Base-by-base conservation (phyloP, 2,797 vertebrate genomes). In the Xenops minutus region DNA sequence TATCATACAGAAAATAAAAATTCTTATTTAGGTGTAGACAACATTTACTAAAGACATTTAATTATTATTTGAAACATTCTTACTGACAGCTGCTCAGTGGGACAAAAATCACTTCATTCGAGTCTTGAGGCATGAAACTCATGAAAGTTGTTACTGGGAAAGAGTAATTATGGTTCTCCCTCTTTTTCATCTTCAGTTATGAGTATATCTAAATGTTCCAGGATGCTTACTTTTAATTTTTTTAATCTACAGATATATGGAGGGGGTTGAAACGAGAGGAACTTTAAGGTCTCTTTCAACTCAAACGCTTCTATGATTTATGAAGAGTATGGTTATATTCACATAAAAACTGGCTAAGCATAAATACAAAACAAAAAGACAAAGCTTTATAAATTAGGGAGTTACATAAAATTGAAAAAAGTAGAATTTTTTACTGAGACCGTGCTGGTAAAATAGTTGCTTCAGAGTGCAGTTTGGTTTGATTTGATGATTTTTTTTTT, bases 71-170 rank as follows among this genome's bases (percentile, higher is more conserved):
- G 93, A 56, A 96, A 89, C 43, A 30, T 64, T 91, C 44, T 79
- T 90, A 85, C 44, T 89, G 49, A 37, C 88, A 92, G 59, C 55
- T 96, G 86, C 92, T 91, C 92, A 96, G 94, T 80, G 78, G 77
- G 86, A 93, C 71, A 73, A 95, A 95, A 95, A 89, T 51, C 78
- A 93, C 71, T 91, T 89, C 75, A 96, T 95, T 75, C 62, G 24
- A 86, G 64, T 76, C 80, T 88, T 76, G 76, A 79, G 73, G 94
- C 54, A 48, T 29, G 49, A 29, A 51, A 51, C 39, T 77, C 74
- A 26, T 56, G 37, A 63, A 93, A 37, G 48, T 88, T 91, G 36
- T 61, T 87, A 89, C 52, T 79, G 21, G 56, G 39, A 69, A 76
- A 84, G 37, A 78, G 21, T 85, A 15, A 85, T 51, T 76, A 80